Percentiles rank a stretch among this genome's conserved stretches.
Conservation (phyloP, 2,888 invertebrate species). For the Neoaliturus tenellus region DNA sequence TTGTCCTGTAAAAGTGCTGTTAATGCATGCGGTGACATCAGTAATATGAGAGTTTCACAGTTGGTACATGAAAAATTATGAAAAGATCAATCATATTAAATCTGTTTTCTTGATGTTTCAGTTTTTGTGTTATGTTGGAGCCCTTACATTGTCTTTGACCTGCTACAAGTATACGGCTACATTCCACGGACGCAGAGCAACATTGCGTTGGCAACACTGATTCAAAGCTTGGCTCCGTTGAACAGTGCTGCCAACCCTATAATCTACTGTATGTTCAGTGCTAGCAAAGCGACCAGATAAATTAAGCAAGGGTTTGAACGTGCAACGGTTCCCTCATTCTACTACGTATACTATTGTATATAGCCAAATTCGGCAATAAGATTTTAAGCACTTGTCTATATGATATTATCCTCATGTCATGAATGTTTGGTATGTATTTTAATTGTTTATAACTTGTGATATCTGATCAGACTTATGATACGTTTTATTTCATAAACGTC, state of each 20-base stretch:
- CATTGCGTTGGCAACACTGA: constrained; percentile 91
- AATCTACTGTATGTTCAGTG: constrained; percentile 91
- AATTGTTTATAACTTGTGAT: not conserved
- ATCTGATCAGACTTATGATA: not conserved
- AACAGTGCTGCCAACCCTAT: constrained; percentile 97
- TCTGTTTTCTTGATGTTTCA: constrained; percentile 73
- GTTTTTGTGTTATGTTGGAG: constrained; percentile 97
- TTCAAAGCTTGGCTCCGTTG: constrained; percentile 93
- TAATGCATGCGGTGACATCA: too few relatives aligned
- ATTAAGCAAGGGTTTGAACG: not conserved
- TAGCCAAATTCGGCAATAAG: not conserved
- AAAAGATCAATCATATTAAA: too few relatives aligned
- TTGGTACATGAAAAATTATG: too few relatives aligned
- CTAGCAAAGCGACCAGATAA: constrained; percentile 60
- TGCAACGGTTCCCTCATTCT: too few relatives aligned
- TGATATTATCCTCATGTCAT: not conserved
- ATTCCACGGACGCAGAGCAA: constrained; percentile 87
- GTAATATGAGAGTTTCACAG: too few relatives aligned
- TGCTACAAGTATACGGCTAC: constrained; percentile 91
- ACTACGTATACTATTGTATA: not conserved
- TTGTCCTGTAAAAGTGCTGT: too few relatives aligned
- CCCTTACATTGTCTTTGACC: constrained; percentile 94
- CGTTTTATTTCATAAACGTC: too few relatives aligned
- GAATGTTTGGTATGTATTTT: not conserved
- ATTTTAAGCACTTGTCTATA: not conserved